These are phyloP conservation scores for Cremastinae sp. DNA, from an alignment of 2,888 invertebrate species.

Conservation along the genomic window DNA sequence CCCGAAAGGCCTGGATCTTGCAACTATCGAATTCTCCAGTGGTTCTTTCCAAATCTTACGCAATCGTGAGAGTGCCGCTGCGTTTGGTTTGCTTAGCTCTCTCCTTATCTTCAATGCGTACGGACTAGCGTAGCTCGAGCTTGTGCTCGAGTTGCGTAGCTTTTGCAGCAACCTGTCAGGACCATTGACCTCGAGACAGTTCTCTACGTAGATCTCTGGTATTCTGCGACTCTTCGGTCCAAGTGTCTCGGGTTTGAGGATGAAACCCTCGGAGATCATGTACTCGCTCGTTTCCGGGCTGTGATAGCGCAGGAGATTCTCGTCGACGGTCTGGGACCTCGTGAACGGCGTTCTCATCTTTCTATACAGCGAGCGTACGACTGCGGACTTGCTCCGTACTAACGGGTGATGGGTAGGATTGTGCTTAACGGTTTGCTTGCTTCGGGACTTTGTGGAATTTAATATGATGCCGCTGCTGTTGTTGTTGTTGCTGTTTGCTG, in stretches of 20 bases:
- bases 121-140: slow-evolving; percentile 28
- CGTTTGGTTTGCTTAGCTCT: slow-evolving; percentile 29
- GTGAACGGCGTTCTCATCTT: slow-evolving; percentile 79
- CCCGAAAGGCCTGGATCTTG: slow-evolving; percentile 60
- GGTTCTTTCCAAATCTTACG: slow-evolving; percentile 52
- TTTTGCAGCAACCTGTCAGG: slow-evolving; percentile 73
- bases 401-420: slow-evolving; percentile 73
- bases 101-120: slow-evolving; percentile 14
- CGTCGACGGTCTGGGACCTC: slow-evolving; percentile 79
- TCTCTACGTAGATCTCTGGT: slow-evolving; percentile 76
- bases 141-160: slow-evolving; percentile 63
- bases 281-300: slow-evolving; percentile 77
- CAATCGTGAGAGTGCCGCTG: slow-evolving; percentile 42
- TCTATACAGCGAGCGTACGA: slow-evolving; percentile 79
- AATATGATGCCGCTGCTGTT: slow-evolving; percentile 61
- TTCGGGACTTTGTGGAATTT: slow-evolving; percentile 61
- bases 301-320: slow-evolving; percentile 76
- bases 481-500: slow-evolving; percentile 68
- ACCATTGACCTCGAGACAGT: slow-evolving; percentile 74
- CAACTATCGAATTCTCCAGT: slow-evolving; percentile 61
- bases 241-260: slow-evolving; percentile 72
- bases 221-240: slow-evolving; percentile 68
- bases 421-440: slow-evolving; percentile 64
- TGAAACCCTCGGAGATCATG: slow-evolving; percentile 73
- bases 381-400: slow-evolving; percentile 81